Base-by-base conservation (phyloP, 2,797 vertebrate genomes). In the Morus bassanus region DNA sequence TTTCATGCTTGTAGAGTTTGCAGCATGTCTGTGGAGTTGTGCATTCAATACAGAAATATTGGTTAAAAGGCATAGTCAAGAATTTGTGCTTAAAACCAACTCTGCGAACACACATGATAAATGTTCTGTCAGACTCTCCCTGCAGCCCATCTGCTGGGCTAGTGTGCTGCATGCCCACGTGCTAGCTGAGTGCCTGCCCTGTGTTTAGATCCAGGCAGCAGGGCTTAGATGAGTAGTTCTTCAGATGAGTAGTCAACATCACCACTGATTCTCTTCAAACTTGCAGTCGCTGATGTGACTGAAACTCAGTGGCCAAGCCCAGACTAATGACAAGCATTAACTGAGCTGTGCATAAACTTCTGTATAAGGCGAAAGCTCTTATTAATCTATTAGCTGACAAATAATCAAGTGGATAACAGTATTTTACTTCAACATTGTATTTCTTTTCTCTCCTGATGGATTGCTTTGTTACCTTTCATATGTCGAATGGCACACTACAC, bases 121-220 rank as follows among this genome's bases (percentile, higher is more conserved):
- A 83, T 94, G 48, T 76, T 97, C 77, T 94, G 75, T 86, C 95
- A 91, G 84, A 86, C 83, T 69, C 72, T 81, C 88, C 41, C 56
- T 63, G 82, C 72, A 84, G 74, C 33, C 94, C 92, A 92, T 96
- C 95, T 97, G 95, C 72, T 88, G 63, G 6, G 70, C 70, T 96
- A 85, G 92, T 59, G 3, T 85, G 80, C 31, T 88, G 85, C 95
- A 90, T 18, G 23, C 82, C 24, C 14, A 46, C 48, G 3, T 72
- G 84, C 24, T 84, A 87, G 41, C 67, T 90, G 79, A 37, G 59
- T 91, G 41, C 50, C 67, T 96, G 59, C 88, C 85, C 64, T 90
- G 68, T 56, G 63, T 9, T 70, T 84, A 54, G 68, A 78, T 89
- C 74, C 79, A 93, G 89, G 89, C 73, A 86, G 59, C 45, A 37